phyloP scores from a whole-genome alignment of 1,140 invertebrate genomes.

The Lamellibrachia luymesi region DNA sequence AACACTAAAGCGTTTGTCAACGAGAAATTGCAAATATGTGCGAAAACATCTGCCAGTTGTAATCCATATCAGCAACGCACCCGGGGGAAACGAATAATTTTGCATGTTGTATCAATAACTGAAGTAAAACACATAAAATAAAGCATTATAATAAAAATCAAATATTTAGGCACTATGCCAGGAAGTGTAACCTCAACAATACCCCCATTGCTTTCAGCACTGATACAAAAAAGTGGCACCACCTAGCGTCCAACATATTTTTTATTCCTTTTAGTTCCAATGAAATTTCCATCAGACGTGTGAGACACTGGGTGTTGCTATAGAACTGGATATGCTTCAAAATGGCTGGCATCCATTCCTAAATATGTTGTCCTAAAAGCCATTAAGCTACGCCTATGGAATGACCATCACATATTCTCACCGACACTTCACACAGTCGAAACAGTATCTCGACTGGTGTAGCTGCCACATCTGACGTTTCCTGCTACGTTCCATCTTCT shows the following conservation, averaged over 20 bases:
- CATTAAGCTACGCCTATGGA: neutral
- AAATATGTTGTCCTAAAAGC: neutral
- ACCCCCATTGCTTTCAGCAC: neutral
- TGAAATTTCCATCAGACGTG: no score
- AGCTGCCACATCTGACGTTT: no score
- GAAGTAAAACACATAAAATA: no score
- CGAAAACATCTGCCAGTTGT: no score
- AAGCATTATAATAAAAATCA: neutral
- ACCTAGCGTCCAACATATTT: neutral
- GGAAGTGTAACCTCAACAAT: neutral
- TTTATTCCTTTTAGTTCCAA: neutral
- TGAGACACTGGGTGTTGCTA: neutral
- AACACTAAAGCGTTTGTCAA: no score
- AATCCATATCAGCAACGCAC: no score
- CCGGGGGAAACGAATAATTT: no score
- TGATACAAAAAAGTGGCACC: neutral
- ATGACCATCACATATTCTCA: neutral
- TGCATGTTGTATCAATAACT: no score
- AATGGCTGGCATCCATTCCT: no score
- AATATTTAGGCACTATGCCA: neutral
- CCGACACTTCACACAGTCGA: neutral
- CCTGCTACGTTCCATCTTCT: no score
- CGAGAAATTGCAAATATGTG: no score
- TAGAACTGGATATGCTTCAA: neutral
- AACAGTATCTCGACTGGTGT: neutral